Evolutionary conservation across 2,113 vertebrate genomes (phyloP), one percentile per base, ranked within the genome.

Genomic region (Pagrus major): DNA sequence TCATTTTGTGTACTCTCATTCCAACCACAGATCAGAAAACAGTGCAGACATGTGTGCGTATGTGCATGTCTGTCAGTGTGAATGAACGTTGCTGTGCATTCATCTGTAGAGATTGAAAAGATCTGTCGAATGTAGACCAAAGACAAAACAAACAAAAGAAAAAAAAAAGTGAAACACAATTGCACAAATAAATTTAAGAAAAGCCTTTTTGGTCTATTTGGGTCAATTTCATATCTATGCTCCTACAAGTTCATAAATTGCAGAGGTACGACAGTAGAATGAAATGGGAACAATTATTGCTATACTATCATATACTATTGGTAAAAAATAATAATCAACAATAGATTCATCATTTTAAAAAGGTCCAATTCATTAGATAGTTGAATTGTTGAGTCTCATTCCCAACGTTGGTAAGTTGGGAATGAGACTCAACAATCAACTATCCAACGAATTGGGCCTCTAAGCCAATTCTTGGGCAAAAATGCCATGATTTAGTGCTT

Each of bases 41-140:
- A 42, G 41, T 21, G 37, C 23, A 27, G 83, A n/a, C 23, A 60
- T 52, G n/a, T 18, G 18, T 44, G 33, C 54, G 51, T 52, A 9
- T 46, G n/a, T 58, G 25, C 27, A 47, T 37, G 63, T 42, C 16
- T 74, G 64, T 54, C n/a, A 41, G 20, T 41, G 54, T 35, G 15
- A 56, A 56, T 42, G n/a, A 67, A 73, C 31, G 31, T 18, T 27
- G n/a, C 21, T 44, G 47, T 52, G 70, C 51, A 64, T 21, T 81
- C 12, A 59, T 42, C 51, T 54, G 49, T 42, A 63, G 9, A 41
- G 25, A 37, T 9, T 6, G 0, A 25, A 27, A 29, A 21, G 18
- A 14, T 27, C 6, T 56, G 18, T 42, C 5, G 16, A 39, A 56
- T 3, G 5, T 8, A 46, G 33, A 33, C 18, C 29, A 69, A 44